These are phyloP conservation scores for Paguma larvata DNA, from an alignment of 2,797 vertebrate genomes.

Conservation along the genomic window DNA sequence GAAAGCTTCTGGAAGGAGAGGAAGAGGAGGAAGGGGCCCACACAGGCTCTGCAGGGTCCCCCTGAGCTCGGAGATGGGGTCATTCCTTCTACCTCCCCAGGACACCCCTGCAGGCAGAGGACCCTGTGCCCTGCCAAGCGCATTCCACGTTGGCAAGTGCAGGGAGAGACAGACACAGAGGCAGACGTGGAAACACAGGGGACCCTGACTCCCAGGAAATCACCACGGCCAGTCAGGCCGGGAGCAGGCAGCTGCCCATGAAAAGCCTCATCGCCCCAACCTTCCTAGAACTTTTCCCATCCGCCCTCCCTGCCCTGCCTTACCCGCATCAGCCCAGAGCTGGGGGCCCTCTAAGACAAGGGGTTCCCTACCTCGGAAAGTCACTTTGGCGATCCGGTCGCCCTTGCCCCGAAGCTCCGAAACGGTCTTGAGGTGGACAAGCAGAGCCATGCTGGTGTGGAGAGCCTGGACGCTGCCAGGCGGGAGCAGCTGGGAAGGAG, in stretches of 20 bases:
- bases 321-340: not conserved
- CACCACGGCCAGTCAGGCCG: not conserved
- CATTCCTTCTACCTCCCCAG: not conserved
- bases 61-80: not conserved
- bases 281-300: conserved; percentile 75
- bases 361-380: conserved; percentile 93
- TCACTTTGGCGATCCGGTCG: conserved; percentile 96
- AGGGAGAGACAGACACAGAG: not conserved
- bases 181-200: not conserved
- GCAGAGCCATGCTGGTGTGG: conserved; percentile 90
- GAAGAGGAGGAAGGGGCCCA: not conserved
- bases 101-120: not conserved
- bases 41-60: not conserved
- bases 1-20: not conserved
- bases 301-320: not conserved
- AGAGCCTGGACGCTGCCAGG: not conserved
- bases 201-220: not conserved
- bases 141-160: not conserved
- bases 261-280: not conserved
- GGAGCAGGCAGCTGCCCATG: not conserved
- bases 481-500: conserved; percentile 33
- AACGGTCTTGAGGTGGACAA: conserved; percentile 94
- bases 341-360: not conserved
- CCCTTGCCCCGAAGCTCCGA: conserved; percentile 93
- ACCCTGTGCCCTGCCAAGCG: not conserved